Evolutionary conservation across 37 sponge, comb jelly and placozoan species (phyloP).

Genomic region (Beroe ovata): DNA sequence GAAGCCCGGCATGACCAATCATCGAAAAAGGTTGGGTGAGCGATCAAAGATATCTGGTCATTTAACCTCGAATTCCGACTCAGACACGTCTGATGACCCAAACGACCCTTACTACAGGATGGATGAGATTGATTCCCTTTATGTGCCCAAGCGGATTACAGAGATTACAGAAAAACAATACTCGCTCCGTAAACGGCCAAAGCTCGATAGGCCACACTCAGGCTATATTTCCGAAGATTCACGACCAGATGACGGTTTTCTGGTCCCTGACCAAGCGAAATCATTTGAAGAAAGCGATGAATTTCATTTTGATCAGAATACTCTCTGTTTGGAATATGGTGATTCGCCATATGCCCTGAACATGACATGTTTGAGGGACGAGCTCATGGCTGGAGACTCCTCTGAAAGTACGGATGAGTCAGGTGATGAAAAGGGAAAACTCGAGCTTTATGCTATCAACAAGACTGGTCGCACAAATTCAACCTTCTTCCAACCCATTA

Average conservation of each 20-base stretch:
- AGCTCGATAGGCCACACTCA: not conserved
- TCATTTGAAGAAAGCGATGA: not conserved
- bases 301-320: not conserved
- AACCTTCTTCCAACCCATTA: not conserved
- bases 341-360: not conserved
- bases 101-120: conserved; percentile 26
- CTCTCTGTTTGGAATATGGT: not conserved
- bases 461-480: not conserved
- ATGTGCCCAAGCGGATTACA: not conserved
- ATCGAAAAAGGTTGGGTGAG: too few species aligned
- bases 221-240: not conserved
- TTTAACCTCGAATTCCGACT: not conserved
- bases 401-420: not conserved
- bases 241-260: not conserved
- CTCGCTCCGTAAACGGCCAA: not conserved
- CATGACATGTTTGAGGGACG: not conserved
- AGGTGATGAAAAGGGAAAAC: not conserved
- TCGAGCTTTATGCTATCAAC: not conserved
- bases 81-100: not conserved
- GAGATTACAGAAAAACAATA: not conserved
- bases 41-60: not conserved
- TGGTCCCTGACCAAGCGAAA: not conserved
- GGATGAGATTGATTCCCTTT: not conserved
- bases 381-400: not conserved
- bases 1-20: not conserved